Percentiles rank a stretch among this genome's conserved stretches.
Evolutionary conservation across 2,888 invertebrate species (phyloP).

Genomic region (Arrhopalites spinosus): DNA sequence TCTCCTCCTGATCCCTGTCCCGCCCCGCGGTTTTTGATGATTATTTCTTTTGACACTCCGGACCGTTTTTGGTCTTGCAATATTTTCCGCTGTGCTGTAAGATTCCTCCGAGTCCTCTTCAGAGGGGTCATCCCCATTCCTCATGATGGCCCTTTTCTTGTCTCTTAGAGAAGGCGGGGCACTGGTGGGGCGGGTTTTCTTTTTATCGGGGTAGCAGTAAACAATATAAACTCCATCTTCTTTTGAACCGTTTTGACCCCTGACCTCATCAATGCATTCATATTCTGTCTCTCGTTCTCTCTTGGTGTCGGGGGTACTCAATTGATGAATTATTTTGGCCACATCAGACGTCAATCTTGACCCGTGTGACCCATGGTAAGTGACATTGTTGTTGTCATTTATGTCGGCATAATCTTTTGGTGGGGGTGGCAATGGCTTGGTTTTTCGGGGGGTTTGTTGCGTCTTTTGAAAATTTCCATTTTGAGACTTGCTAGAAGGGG

Average conservation of each 20-base stretch:
- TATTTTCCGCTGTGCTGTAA: constrained; percentile 18
- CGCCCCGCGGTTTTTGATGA: background rate
- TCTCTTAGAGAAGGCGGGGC: constrained; percentile 48
- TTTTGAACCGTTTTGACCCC: constrained; percentile 25
- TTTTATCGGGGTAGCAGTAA: constrained; percentile 48
- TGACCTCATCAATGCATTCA: constrained; percentile 24
- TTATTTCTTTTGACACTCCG: constrained; percentile 50
- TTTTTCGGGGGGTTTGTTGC: background rate
- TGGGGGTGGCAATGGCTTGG: constrained; percentile 31
- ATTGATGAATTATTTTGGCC: constrained; percentile 2
- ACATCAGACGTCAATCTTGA: background rate
- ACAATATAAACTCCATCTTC: constrained; percentile 53
- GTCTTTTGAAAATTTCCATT: background rate
- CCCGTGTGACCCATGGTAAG: background rate
- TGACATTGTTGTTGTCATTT: background rate
- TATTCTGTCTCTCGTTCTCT: background rate
- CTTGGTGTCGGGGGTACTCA: background rate
- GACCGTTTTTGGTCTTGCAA: constrained; percentile 44
- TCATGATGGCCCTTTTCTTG: background rate
- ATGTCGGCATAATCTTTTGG: constrained; percentile 11
- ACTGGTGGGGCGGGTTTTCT: constrained; percentile 42
- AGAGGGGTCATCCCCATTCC: background rate
- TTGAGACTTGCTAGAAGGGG: background rate
- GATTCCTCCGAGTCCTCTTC: constrained; percentile 39
- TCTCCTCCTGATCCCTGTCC: constrained; percentile 40